Percentiles rank a stretch among this genome's conserved stretches.
These are phyloP conservation scores for Enteromius trimaculatus DNA, from an alignment of 2,797 vertebrate species.

Conservation along the genomic window DNA sequence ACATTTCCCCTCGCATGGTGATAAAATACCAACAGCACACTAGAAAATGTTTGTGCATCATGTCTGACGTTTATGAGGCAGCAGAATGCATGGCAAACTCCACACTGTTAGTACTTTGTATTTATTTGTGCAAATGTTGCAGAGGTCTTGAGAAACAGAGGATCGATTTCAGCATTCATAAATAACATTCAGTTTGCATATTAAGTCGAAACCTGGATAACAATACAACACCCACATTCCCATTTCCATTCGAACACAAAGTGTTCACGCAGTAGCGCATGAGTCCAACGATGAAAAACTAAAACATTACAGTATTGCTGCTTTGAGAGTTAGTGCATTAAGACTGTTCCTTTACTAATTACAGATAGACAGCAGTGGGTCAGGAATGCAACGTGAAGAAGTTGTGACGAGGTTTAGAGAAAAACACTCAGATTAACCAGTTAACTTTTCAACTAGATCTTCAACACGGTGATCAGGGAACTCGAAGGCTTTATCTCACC, in stretches of 20 bases:
- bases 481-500: background rate
- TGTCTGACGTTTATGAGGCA: background rate
- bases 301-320: slow-evolving; percentile 45
- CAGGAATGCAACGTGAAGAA: background rate
- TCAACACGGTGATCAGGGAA: background rate
- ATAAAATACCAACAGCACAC: background rate
- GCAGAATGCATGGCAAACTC: background rate
- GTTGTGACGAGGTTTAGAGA: background rate
- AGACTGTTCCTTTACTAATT: slow-evolving; percentile 10
- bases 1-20: background rate
- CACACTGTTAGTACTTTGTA: slow-evolving; percentile 45
- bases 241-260: slow-evolving; percentile 14
- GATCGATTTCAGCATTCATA: slow-evolving; percentile 47
- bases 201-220: slow-evolving; percentile 54
- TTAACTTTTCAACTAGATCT: background rate
- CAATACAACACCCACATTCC: slow-evolving; percentile 9
- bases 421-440: slow-evolving; percentile 8
- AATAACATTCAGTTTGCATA: slow-evolving; percentile 68
- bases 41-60: background rate
- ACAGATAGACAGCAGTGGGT: slow-evolving; percentile 21
- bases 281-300: background rate
- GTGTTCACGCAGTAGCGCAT: slow-evolving; percentile 6
- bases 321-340: slow-evolving; percentile 28
- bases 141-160: slow-evolving; percentile 54
- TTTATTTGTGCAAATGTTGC: slow-evolving; percentile 70